Conservation (phyloP, 1,140 invertebrate species). For the Conus betulinus region DNA sequence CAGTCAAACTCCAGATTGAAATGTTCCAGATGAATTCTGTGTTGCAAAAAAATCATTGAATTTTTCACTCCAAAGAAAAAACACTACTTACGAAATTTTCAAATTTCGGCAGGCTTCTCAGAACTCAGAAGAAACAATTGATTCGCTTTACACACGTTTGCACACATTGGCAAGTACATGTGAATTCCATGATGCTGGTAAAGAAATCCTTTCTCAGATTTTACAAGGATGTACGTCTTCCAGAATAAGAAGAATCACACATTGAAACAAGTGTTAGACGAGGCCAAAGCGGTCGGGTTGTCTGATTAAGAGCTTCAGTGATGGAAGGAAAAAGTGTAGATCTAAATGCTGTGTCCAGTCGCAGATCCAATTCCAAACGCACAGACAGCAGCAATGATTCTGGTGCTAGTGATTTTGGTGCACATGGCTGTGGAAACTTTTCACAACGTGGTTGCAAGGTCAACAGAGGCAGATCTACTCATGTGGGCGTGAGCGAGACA, state of each 20-base stretch:
- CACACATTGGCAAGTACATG: not conserved
- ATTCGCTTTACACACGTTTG: not conserved
- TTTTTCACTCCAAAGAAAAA: not conserved
- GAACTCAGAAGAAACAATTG: not conserved
- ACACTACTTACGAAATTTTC: not conserved
- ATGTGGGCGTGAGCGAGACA: too few species aligned
- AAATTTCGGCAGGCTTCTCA: not conserved
- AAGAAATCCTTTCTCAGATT: not conserved
- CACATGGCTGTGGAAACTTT: too few species aligned
- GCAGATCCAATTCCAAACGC: not conserved
- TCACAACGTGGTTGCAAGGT: too few species aligned
- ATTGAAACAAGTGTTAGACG: not conserved
- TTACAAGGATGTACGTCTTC: not conserved
- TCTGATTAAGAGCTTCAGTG: not conserved
- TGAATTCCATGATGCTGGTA: not conserved
- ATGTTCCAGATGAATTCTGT: not conserved
- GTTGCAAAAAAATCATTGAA: not conserved
- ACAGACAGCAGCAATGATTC: not conserved
- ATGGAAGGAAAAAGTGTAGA: too few species aligned
- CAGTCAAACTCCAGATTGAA: not conserved
- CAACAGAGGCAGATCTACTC: too few species aligned
- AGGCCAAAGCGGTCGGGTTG: not conserved
- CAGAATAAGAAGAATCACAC: not conserved
- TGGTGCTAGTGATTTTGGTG: too few species aligned
- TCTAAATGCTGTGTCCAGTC: too few species aligned